Conservation (phyloP, 1,140 invertebrate genomes). For the Dreissena polymorpha region DNA sequence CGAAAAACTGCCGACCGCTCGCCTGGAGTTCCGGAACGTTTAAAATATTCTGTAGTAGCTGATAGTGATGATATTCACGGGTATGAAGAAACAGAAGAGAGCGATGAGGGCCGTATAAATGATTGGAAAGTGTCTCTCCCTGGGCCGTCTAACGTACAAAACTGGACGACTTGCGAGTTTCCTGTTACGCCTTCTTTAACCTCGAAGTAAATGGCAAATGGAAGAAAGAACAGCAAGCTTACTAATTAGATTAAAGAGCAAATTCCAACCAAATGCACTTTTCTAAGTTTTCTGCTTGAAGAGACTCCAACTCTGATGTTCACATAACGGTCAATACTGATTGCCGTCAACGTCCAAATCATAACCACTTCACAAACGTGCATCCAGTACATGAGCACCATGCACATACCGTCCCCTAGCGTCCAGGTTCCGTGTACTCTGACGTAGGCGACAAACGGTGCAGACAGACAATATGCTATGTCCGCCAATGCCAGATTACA, state of each 20-base stretch:
- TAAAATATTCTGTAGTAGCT: no score
- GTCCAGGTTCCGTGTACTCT: constrained; percentile 68
- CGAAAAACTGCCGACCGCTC: constrained; percentile 24
- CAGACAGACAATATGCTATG: constrained; percentile 62
- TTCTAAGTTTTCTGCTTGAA: no score
- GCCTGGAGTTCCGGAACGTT: constrained; percentile 61
- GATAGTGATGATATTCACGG: no score
- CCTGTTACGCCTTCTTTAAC: constrained; percentile 55
- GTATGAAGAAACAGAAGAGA: constrained; percentile 53
- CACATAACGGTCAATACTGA: no score
- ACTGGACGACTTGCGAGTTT: constrained; percentile 55
- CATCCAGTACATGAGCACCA: constrained; percentile 60
- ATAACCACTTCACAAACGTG: constrained; percentile 67
- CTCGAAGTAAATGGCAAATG: constrained; percentile 67
- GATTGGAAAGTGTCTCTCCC: constrained; percentile 47
- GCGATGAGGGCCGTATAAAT: constrained; percentile 57
- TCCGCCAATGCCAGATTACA: constrained; percentile 71
- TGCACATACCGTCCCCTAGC: constrained; percentile 66
- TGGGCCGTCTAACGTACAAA: constrained; percentile 71
- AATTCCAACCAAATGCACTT: no score
- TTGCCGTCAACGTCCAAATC: constrained; percentile 76
- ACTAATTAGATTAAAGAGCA: no score
- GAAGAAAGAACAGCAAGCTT: constrained; percentile 55
- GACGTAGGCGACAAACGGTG: no score
- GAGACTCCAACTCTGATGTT: no score